phyloP scores from a whole-genome alignment of 1,140 invertebrate species.

The Neotoxoptera formosana region DNA sequence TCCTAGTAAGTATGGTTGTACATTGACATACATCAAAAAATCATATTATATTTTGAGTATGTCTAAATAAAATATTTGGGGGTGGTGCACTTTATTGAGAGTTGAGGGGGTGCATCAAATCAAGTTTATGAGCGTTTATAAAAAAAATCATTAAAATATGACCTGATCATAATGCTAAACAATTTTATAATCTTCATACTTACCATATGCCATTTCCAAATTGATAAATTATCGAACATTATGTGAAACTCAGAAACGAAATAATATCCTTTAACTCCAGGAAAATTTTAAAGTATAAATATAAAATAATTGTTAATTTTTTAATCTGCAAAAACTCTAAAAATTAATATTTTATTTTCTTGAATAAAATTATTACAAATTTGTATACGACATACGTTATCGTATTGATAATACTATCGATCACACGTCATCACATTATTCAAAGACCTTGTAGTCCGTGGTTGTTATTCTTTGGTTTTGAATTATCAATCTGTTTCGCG shows the following conservation, averaged over 20 bases:
- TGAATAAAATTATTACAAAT: background rate
- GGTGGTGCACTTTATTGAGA: background rate
- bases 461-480: background rate
- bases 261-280: background rate
- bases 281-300: background rate
- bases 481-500: conserved; percentile 5
- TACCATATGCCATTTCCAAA: conserved; percentile 57
- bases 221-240: conserved; percentile 53
- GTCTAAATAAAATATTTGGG: background rate
- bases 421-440: background rate
- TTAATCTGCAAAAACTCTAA: background rate
- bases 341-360: background rate
- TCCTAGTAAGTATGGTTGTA: background rate
- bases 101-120: background rate
- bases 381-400: conserved; percentile 28
- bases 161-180: background rate
- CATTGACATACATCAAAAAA: background rate
- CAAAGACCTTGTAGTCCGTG: background rate
- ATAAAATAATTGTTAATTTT: background rate
- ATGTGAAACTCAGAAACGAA: background rate
- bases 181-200: background rate
- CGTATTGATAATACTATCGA: background rate
- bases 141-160: background rate
- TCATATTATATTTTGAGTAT: no score
- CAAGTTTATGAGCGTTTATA: background rate